Evolutionary conservation across 2,113 vertebrate genomes (phyloP), one percentile per base, ranked within the genome.

Genomic region (Halichoerus grypus): DNA sequence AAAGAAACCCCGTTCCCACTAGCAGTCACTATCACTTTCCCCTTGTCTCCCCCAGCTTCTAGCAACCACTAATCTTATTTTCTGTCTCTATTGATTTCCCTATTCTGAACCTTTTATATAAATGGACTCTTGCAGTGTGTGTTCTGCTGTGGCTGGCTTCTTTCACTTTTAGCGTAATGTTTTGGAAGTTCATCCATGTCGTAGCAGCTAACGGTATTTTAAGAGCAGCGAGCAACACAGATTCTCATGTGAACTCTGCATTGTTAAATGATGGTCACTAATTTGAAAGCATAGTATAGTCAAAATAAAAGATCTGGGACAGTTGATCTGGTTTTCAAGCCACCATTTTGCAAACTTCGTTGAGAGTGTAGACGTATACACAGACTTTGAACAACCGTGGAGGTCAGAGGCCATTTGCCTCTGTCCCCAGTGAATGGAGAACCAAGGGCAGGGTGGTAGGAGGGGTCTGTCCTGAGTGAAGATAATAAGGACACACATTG

Each of bases 111-210:
- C 46, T 42, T 51, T 24, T 24, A 8, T 31, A 11, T 7, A 16
- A n/a, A 81, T 5, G 5, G 16, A 83, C 4, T n/a, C 5, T 18
- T 3, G 8, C 13, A 12, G 1, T 5, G 4, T 26, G 18, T 13
- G 12, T 22, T 84, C 77, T 71, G 26, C 67, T 33, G 61, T n/a
- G 39, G n/a, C 22, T 51, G 46, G 31, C 4, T 28, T 61, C n/a
- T 85, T 39, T 39, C 59, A 53, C 33, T 69, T 0, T 69, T 0
- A 31, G 5, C 57, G 33, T 57, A 7, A 28, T 3, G 4, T 16
- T 26, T 46, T 33, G 12, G 18, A 28, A 16, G 5, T 46, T n/a
- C n/a, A 53, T 33, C 26, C 3, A 18, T n/a, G 4, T 3, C 0
- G 0, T 1, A 18, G 39, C 16, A 61, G 49, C 28, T 18, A 2